Percentiles rank a stretch among this genome's conserved stretches.
These are phyloP conservation scores for Anoura caudifer DNA, from an alignment of 2,113 vertebrate genomes.

Conservation along the genomic window DNA sequence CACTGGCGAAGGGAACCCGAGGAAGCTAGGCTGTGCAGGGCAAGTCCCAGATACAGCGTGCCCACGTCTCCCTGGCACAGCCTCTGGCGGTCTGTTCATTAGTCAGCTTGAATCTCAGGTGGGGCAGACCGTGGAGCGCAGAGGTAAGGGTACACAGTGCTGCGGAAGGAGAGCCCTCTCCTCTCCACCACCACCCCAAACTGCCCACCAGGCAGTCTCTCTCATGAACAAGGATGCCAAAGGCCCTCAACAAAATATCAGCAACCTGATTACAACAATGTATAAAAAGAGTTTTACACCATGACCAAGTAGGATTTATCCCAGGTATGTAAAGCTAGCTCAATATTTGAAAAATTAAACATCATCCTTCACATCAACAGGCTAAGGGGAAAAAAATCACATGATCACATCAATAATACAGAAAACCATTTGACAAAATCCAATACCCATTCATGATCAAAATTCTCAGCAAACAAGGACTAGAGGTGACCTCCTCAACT, in stretches of 20 bases:
- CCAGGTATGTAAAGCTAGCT: neutral
- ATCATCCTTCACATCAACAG: neutral
- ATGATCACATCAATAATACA: neutral
- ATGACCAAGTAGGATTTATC: neutral
- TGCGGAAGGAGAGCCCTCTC: neutral
- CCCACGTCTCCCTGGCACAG: neutral
- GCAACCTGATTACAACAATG: neutral
- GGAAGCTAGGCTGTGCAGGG: neutral
- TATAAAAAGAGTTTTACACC: neutral
- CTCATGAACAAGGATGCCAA: neutral
- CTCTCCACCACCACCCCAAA: neutral
- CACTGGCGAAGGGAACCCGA: neutral
- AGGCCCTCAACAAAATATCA: neutral
- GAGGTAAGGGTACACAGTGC: neutral
- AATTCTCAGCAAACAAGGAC: neutral
- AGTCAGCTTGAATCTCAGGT: neutral
- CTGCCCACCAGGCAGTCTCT: neutral
- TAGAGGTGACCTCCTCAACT: neutral
- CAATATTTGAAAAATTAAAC: neutral
- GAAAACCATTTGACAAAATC: neutral
- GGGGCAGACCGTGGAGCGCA: neutral
- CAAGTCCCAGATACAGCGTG: neutral
- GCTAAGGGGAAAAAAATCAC: neutral
- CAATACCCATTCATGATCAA: neutral
- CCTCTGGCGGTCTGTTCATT: neutral